phyloP scores from a whole-genome alignment of 2,113 vertebrate species.

The Hypocryptadius cinnamomeus region DNA sequence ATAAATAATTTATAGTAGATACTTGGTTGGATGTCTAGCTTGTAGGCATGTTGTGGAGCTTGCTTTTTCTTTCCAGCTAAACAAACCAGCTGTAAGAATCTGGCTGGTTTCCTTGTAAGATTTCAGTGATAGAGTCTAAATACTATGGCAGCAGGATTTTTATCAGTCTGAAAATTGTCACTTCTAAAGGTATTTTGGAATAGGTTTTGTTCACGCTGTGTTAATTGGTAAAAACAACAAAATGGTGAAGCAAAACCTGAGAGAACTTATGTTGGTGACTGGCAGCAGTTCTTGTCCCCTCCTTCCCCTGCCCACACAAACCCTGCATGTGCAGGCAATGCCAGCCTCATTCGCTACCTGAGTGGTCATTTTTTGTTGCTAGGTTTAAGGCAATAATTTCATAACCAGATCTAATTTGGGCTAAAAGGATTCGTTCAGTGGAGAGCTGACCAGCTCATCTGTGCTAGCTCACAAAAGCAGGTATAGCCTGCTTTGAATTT shows the following conservation, averaged over 20 bases:
- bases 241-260: not conserved
- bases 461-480: not conserved
- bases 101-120: not conserved
- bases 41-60: not conserved
- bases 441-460: not conserved
- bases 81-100: not conserved
- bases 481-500: not conserved
- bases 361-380: not conserved
- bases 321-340: not conserved
- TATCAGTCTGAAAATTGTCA: accelerated
- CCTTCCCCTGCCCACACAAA: not conserved
- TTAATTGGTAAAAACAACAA: not conserved
- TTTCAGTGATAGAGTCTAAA: not conserved
- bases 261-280: not conserved
- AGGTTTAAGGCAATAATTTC: not conserved
- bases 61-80: not conserved
- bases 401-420: not conserved
- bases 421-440: not conserved
- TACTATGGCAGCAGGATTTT: not conserved
- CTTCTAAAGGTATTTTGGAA: not conserved
- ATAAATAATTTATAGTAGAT: not conserved
- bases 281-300: not conserved
- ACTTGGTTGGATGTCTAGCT: not conserved
- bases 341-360: not conserved
- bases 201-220: not conserved